Evolutionary conservation across 2,888 invertebrate genomes (phyloP).

Genomic region (Diarsia brunnea): DNA sequence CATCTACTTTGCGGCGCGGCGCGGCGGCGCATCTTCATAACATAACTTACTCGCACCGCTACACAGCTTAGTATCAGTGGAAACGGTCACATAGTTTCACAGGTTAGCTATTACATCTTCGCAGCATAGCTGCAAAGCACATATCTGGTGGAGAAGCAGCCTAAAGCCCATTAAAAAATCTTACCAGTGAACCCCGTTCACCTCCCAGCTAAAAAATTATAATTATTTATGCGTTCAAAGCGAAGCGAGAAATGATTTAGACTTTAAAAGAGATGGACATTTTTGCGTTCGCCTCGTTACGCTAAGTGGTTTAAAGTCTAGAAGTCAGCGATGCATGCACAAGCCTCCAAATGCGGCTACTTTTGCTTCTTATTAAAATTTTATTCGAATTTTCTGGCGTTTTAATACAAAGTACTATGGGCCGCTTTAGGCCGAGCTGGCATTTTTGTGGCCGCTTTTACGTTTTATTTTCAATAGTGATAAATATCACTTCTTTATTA

Average conservation of each 20-base stretch:
- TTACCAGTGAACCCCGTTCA: background rate
- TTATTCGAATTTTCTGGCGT: slow-evolving; percentile 44
- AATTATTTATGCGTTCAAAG: slow-evolving; percentile 44
- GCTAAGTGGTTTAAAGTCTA: slow-evolving; percentile 61
- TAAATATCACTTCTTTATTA: slow-evolving; percentile 42
- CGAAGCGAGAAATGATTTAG: slow-evolving; percentile 39
- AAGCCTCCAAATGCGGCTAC: slow-evolving; percentile 58
- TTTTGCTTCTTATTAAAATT: slow-evolving; percentile 59
- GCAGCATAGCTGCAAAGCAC: too few species aligned
- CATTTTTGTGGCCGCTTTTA: slow-evolving; percentile 44
- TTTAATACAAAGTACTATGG: slow-evolving; percentile 47
- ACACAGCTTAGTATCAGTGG: too few species aligned
- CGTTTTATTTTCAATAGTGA: slow-evolving; percentile 38
- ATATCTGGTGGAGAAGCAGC: too few species aligned
- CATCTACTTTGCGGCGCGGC: too few species aligned
- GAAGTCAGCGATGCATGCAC: slow-evolving; percentile 54
- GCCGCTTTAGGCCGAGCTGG: slow-evolving; percentile 33
- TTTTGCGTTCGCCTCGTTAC: slow-evolving; percentile 56
- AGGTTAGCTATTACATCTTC: too few species aligned
- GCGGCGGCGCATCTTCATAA: too few species aligned
- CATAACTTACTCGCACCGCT: too few species aligned
- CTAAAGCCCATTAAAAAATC: too few species aligned
- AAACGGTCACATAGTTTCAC: too few species aligned
- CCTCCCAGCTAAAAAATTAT: background rate
- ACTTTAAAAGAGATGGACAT: slow-evolving; percentile 47